phyloP scores from a whole-genome alignment of 2,113 vertebrate genomes.

The Cyphomyrus discorhynchus region DNA sequence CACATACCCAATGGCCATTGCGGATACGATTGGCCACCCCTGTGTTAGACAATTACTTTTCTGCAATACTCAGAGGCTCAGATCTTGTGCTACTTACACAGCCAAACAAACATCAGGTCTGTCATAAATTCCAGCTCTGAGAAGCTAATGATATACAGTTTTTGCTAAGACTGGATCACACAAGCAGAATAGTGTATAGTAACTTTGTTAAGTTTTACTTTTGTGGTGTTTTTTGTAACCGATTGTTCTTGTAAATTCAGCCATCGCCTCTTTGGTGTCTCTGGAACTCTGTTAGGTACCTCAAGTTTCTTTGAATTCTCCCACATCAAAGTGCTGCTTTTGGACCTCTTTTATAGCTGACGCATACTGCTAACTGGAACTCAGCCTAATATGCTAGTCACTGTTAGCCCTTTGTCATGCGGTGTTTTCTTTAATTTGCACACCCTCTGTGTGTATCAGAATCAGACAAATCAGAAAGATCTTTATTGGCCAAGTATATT shows the following conservation, averaged over 20 bases:
- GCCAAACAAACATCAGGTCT: neutral
- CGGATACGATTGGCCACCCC: no score
- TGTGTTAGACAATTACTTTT: neutral
- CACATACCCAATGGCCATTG: no score
- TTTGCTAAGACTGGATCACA: neutral
- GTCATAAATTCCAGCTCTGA: neutral
- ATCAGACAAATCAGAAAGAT: neutral
- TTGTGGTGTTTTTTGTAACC: neutral
- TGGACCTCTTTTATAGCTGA: neutral
- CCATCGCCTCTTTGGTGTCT: neutral
- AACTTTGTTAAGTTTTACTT: neutral
- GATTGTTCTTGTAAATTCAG: neutral
- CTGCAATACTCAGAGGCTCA: neutral
- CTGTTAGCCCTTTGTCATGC: neutral
- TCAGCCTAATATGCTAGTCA: neutral
- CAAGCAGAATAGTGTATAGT: neutral
- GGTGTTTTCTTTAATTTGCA: neutral
- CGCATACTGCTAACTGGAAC: neutral
- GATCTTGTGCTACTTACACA: neutral
- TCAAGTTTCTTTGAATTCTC: neutral
- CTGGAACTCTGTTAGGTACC: neutral
- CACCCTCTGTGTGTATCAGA: neutral
- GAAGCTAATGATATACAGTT: neutral
- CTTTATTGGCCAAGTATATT: neutral
- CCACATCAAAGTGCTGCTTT: neutral